A percentile compares a stretch with the other conserved stretches of the same genome.
Conservation (phyloP, 1,140 invertebrate genomes). For the Solenopsis fugax region DNA sequence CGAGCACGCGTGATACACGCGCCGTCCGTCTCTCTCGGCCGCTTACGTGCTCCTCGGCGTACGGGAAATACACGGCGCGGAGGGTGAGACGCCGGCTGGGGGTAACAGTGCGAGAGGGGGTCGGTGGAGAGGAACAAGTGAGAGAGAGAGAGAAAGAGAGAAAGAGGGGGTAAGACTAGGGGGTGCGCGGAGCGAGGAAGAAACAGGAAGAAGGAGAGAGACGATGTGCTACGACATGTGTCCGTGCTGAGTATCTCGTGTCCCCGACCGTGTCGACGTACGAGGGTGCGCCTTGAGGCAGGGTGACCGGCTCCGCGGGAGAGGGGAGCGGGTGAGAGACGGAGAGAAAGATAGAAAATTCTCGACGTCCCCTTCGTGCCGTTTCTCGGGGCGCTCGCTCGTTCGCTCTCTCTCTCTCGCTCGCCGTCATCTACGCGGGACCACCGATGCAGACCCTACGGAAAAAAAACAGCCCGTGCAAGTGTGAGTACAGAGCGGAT, state of each 20-base stretch:
- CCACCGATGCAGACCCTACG: slow-evolving; percentile 93
- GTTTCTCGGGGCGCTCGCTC: slow-evolving; percentile 59
- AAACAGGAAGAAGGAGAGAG: slow-evolving; percentile 42
- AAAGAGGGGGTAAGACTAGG: slow-evolving; percentile 9
- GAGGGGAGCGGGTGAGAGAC: slow-evolving; percentile 23
- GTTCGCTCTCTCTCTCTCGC: slow-evolving; percentile 46
- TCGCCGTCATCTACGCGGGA: slow-evolving; percentile 71
- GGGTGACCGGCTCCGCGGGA: slow-evolving; percentile 13
- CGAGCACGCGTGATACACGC: slow-evolving; percentile 31
- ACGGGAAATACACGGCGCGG: background rate
- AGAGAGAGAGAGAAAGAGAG: slow-evolving; percentile 3
- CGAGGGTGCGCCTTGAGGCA: slow-evolving; percentile 57
- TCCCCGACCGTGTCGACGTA: slow-evolving; percentile 67
- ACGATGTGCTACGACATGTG: slow-evolving; percentile 72
- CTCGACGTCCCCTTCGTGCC: slow-evolving; percentile 46
- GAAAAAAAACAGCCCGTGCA: slow-evolving; percentile 95
- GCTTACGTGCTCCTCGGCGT: slow-evolving; percentile 13
- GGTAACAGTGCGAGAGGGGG: slow-evolving; percentile 8
- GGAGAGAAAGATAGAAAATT: slow-evolving; percentile 57
- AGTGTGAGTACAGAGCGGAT: slow-evolving; percentile 90
- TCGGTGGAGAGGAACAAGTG: slow-evolving; percentile 5
- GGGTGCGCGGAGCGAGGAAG: background rate
- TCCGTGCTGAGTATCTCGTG: slow-evolving; percentile 70
- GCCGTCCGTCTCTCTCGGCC: background rate
- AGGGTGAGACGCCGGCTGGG: slow-evolving; percentile 38